Evolutionary conservation across 1,140 invertebrate genomes (phyloP), one percentile per base, ranked within the genome.

Genomic region (Dinothrombium tinctorium): DNA sequence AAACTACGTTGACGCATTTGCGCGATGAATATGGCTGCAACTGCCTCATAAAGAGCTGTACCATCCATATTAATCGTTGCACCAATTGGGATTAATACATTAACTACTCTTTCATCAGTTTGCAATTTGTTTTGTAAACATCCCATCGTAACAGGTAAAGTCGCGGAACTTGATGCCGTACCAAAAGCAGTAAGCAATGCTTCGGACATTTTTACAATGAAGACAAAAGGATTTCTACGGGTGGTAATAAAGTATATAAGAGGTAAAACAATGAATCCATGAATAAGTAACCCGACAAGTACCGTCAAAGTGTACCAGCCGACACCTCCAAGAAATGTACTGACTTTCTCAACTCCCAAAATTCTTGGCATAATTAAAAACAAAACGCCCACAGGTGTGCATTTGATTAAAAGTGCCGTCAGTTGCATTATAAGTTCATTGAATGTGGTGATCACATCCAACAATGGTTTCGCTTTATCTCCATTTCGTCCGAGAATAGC

Each of bases 21-120:
- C 20, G 84, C 79, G 43, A 92, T 90, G 52, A 90, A 92, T 41
- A 92, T 74, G 11, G 84, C 82, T 0, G 84, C 86, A 0, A 92
- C 80, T 3, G 86, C 84, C 59, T 94, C 84, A 51, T 90, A 90
- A 3, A 92, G 60, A 1, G 86, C 86, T 0, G 84, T 90, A 15
- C 84, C 84, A 55, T 92, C 84, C 79, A 87, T 86, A 59, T 89
- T 89, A 49, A 90, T 86, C 7, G 83, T 89, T 20, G 84, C 81
- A 3, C 84, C 89, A 47, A 87, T 81, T 1, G 83, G 82, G 7
- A 87, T 61, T 12, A 86, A 76, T 59, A 87, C 87, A 42, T 79
- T 67, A 14, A 54, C 36, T 24, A 51, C 44, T 28, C 48, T 20
- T 6, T 29, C 74, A 51, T 69, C 63, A 22, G 69, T 56, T 33